Evolutionary conservation across 92 coral and sea anemone species (phyloP), one percentile per base, ranked within the genome.

Genomic region (Micromussa lordhowensis): DNA sequence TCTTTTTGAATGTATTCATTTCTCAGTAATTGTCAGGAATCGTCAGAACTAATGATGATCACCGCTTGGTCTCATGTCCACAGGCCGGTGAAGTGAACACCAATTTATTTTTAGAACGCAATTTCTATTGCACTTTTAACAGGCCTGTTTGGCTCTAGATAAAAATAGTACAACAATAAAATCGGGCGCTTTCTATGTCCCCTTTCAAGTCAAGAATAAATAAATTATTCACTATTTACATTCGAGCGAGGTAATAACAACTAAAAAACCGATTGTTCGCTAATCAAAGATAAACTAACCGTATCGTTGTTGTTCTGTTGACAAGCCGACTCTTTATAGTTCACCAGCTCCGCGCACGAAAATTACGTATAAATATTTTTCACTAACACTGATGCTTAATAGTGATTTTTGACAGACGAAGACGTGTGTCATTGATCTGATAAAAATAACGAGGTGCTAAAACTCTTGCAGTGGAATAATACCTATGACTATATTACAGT

Each of bases 191-290:
- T 83, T 88, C 88, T 73, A 71, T 6, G 76, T 88, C 64, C 51
- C 94, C 63, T 83, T 72, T 85, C 30, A 77, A 75, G 75, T 78
- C 66, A 72, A 91, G 94, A 91, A 94, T 94, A 94, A 94, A 94
- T 94, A 94, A 94, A 59, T 79, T 81, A 87, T 79, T 58, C 81
- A 89, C 71, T 94, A 92, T 94, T 94, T 94, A 94, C 96, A 94
- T 80, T 87, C 79, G 85, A 74, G 72, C 85, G 61, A 55, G 68
- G 69, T 75, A 90, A 85, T 85, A 90, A 85, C 77, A 90, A 73
- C 55, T 7, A 55, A 58, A 80, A 70, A 79, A 73, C 38, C 77
- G 89, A 85, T 86, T 86, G 89, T 86, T 77, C 89, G 89, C 68
- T 86, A 86, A 86, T 77, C 32, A 35, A 40, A 68, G 55, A 86